Base-by-base conservation (phyloP, 2,888 invertebrate species). In the Pristionchus exspectatus region DNA sequence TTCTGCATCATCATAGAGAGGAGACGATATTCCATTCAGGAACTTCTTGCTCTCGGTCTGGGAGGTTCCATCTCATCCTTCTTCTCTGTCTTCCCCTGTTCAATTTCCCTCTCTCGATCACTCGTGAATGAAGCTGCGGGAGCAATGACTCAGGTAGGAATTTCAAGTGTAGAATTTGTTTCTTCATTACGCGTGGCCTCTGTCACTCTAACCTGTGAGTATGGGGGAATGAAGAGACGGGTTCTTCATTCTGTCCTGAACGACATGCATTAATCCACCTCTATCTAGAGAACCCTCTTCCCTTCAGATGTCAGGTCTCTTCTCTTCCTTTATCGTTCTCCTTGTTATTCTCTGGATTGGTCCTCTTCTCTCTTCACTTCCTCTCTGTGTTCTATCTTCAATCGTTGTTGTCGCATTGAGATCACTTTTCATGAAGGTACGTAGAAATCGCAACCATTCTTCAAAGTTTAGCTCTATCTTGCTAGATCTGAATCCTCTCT, bases 311-410 rank as follows among this genome's bases (percentile, higher is more conserved):
- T 97, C 97, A 0, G 97, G 97, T 0, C 94, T 98, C 27, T 96
- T 98, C 77, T 97, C 97, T 14, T 97, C 97, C 90, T 88, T 95
- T 0, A 96, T 98, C 63, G 96, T 98, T 44, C 96, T 98, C 2
- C 96, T 97, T 92, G 97, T 98, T 85, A 96, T 98, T 90, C 96
- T 98, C 89, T 97, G 97, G 96, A 96, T 98, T 91, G 98, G 97
- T 0, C 98, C 98, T 54, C 97, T 97, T 95, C 97, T 98, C 95
- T 97, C 97, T 95, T 96, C 97, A 81, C 96, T 98, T 90, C 98
- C 98, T 50, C 87, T 91, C 90, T 94, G 93, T 54, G 94, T 95
- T 2, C 93, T 96, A 0, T 95, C 95, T 7, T 94, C 95, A 30
- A 95, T 96, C 85, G 95, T 96, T 56, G 93, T 95, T n/a, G 95